These are phyloP conservation scores for Mola mola DNA, from an alignment of 2,113 vertebrate genomes.

Conservation along the genomic window DNA sequence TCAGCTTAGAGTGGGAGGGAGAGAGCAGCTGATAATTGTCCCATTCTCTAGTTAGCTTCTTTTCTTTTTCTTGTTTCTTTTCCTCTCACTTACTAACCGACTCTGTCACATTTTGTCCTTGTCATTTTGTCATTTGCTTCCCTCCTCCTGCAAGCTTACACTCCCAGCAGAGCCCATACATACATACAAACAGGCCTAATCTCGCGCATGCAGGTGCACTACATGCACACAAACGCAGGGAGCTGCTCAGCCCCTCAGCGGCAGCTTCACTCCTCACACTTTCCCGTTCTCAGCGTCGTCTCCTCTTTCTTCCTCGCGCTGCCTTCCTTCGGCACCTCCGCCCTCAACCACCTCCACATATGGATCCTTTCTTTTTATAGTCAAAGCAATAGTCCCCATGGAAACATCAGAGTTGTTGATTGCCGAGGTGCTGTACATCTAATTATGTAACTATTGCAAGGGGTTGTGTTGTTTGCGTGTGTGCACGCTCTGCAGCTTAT, in stretches of 20 bases:
- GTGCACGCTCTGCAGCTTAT: conserved; percentile 30
- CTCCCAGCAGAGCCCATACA: conserved; percentile 16
- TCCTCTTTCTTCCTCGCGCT: conserved; percentile 58
- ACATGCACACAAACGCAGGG: conserved; percentile 43
- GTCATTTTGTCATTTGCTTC: conserved; percentile 37
- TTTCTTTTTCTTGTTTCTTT: conserved; percentile 39
- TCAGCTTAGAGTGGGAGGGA: conserved; percentile 50
- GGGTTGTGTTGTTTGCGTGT: conserved; percentile 24
- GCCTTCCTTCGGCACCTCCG: conserved; percentile 69
- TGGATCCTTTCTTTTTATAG: conserved; percentile 76
- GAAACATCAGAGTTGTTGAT: conserved; percentile 75
- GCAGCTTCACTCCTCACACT: conserved; percentile 76
- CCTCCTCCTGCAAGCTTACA: conserved; percentile 37
- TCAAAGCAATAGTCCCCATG: conserved; percentile 70
- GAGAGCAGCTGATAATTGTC: conserved; percentile 63
- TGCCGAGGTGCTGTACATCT: conserved; percentile 68
- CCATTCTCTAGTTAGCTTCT: conserved; percentile 63
- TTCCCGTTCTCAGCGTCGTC: conserved; percentile 60
- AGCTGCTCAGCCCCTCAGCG: conserved; percentile 55
- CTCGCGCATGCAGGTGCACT: conserved; percentile 56
- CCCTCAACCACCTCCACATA: conserved; percentile 69
- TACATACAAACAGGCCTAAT: conserved; percentile 40
- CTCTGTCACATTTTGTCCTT: conserved; percentile 77
- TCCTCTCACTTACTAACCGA: conserved; percentile 67
- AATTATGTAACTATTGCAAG: conserved; percentile 69